Evolutionary conservation across 1,140 invertebrate species (phyloP).

Genomic region (Bombus breviceps): DNA sequence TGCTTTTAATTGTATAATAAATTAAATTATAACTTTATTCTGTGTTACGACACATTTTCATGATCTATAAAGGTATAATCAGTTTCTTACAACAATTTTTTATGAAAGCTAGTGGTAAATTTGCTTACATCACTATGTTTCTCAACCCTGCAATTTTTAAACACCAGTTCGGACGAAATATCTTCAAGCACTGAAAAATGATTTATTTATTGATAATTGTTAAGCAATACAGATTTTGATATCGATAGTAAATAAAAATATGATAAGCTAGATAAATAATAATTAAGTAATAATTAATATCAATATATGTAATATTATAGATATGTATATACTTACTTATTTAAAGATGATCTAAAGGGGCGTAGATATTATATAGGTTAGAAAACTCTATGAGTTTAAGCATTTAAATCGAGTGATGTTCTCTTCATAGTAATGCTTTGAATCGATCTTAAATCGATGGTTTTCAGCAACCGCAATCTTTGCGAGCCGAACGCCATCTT

Average conservation of each 20-base stretch:
- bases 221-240: not conserved
- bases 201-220: not conserved
- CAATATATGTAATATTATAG: not conserved
- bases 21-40: not conserved
- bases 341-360: not conserved
- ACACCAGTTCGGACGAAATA: not conserved
- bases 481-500: slow-evolving; percentile 54
- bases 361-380: not conserved
- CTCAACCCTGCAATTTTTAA: too few species aligned
- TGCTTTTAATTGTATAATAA: too few species aligned
- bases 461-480: not conserved
- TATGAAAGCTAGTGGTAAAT: too few species aligned
- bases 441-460: not conserved
- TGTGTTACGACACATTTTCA: not conserved
- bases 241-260: not conserved
- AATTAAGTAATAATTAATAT: not conserved
- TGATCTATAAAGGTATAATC: not conserved
- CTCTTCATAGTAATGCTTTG: too few species aligned
- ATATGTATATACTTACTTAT: not conserved
- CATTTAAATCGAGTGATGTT: not conserved
- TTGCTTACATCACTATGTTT: too few species aligned
- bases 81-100: not conserved
- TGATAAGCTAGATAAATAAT: not conserved
- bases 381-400: not conserved
- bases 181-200: not conserved